Evolutionary conservation across 2,113 vertebrate species (phyloP).

Genomic region (Opisthocomus hoazin): DNA sequence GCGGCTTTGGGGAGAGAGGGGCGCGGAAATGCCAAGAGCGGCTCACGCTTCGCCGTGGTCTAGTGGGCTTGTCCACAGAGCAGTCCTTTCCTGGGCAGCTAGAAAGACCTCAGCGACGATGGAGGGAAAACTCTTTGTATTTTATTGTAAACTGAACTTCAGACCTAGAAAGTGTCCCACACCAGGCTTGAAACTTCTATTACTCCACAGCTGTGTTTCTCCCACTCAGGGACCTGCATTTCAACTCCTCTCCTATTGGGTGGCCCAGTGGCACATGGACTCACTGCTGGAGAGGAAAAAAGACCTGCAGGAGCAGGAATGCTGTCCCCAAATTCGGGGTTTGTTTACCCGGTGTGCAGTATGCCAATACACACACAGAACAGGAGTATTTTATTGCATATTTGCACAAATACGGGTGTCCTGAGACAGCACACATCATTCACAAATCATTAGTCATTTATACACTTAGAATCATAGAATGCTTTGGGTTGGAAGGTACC

Average conservation of each 20-base stretch:
- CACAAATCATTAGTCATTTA: no score
- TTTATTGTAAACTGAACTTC: neutral
- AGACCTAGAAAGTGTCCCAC: neutral
- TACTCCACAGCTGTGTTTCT: neutral
- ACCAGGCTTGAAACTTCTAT: neutral
- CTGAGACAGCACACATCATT: no score
- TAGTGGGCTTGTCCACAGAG: neutral
- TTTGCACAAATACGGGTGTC: no score
- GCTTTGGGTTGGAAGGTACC: no score
- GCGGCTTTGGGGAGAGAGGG: no score
- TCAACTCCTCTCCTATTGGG: neutral
- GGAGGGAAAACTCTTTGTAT: neutral
- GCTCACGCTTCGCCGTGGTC: neutral
- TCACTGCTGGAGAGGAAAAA: fast-evolving
- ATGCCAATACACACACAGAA: no score
- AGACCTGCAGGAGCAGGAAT: neutral
- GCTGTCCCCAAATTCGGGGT: no score
- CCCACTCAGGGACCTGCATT: neutral
- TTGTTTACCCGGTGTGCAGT: no score
- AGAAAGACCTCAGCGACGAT: no score
- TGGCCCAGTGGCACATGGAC: neutral
- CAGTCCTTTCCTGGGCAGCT: neutral
- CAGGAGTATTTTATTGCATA: no score
- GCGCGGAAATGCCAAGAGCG: fast-evolving
- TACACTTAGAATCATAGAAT: no score